Base-by-base conservation (phyloP, 2,888 invertebrate species). In the Unio delphinus region DNA sequence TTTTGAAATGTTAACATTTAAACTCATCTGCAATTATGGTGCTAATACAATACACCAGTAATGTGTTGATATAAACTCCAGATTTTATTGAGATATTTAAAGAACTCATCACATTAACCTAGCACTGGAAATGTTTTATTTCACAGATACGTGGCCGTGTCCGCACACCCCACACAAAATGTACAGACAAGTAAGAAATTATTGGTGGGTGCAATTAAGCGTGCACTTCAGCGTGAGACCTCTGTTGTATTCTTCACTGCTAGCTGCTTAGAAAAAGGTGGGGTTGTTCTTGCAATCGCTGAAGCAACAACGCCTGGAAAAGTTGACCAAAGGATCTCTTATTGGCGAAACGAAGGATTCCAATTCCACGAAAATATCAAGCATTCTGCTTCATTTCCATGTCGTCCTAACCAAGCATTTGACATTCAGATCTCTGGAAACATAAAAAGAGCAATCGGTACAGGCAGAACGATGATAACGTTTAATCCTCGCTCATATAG, bases 341-440 rank as follows among this genome's bases (percentile, higher is more conserved):
- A 70, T 61, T 77, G 77, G 77, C 68, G 73, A 60, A 69, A 66
- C 55, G 77, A 77, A 26, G 77, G 77, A 3, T 77, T 77, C 59
- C 62, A 61, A 15, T 66, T 77, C 23, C 77, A 77, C 34, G 68
- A 73, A 7, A 68, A 75, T 34, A 57, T 77, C 11, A 61, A 69
- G n/a, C 77, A 77, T 67, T 77, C 77, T 3, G 77, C 75, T n/a
- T 75, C 75, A 63, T 77, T 75, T 64, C 66, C 69, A 20, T 73
- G 75, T 15, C 70, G 58, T 61, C 77, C 77, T 23, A 77, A 77
- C 60, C 75, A 77, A 59, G 61, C 55, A 61, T 77, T 69, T 64
- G 69, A 68, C 60, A 72, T 77, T 56, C 61, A 63, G 18, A 61
- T 77, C 3, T 66, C 69, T 3, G 77, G 75, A 54, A 77, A 77